phyloP scores from a whole-genome alignment of 2,113 vertebrate genomes.

The Erythrolamprus reginae region DNA sequence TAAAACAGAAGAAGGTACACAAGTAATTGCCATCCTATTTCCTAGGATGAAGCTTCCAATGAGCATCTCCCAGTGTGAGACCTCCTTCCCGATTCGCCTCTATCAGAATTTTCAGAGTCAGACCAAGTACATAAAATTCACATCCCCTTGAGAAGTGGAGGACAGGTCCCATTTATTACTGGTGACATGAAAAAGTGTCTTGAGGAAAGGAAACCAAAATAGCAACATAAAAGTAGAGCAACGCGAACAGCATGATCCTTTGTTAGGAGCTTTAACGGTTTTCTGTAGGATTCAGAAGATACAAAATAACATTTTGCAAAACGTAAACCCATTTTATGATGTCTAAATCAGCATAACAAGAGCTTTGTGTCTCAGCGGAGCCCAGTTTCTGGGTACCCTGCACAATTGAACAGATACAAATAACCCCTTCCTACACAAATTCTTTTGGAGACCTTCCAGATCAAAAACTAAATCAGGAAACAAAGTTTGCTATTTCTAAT shows the following conservation, averaged over 20 bases:
- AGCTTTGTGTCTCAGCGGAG: not conserved
- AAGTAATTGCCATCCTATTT: conserved; percentile 9
- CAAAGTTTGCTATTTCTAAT: not conserved
- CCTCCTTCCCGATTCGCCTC: conserved; percentile 20
- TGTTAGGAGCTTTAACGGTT: conserved; percentile 8
- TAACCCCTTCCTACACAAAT: not conserved
- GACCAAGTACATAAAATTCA: conserved; percentile 48
- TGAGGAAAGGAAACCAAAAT: conserved; percentile 54
- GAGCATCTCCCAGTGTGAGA: conserved; percentile 14
- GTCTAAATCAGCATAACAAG: conserved; percentile 16
- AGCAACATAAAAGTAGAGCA: conserved; percentile 50
- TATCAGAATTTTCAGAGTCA: conserved; percentile 32
- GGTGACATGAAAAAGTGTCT: conserved; percentile 52
- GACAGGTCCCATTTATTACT: conserved; percentile 47
- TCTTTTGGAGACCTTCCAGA: not conserved
- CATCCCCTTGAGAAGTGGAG: conserved; percentile 35
- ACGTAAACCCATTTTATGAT: conserved; percentile 12
- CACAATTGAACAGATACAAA: not conserved
- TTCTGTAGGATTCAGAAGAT: conserved; percentile 13
- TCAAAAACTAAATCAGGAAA: not conserved
- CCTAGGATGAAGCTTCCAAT: conserved; percentile 18
- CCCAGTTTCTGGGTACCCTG: not conserved
- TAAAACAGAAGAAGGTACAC: conserved; percentile 1
- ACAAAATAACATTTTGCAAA: conserved; percentile 14
- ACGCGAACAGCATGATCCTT: conserved; percentile 7